Conservation (phyloP, 1,140 invertebrate species). For the Adelges cooleyi region DNA sequence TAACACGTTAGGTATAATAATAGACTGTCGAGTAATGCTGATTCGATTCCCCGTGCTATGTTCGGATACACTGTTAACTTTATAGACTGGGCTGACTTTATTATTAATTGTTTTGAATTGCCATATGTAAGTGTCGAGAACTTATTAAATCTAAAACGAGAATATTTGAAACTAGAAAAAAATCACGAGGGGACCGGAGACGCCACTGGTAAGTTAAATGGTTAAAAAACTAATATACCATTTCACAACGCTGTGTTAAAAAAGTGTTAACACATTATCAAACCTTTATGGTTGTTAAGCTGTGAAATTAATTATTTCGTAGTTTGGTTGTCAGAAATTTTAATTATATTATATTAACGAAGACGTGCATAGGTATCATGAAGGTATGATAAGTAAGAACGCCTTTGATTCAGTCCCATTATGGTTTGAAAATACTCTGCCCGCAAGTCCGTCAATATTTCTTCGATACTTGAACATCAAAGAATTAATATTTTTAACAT, state of each 20-base stretch:
- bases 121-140: neutral
- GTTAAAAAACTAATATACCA: neutral
- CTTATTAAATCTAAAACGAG: neutral
- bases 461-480: constrained; percentile 7
- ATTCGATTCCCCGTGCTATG: neutral
- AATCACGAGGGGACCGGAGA: no score
- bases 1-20: no score
- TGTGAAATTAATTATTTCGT: neutral
- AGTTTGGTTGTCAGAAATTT: neutral
- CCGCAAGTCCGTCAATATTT: neutral
- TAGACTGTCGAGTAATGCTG: neutral
- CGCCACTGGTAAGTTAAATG: no score
- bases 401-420: constrained; percentile 1
- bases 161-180: neutral
- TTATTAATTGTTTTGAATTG: neutral
- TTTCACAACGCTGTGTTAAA: neutral
- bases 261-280: neutral
- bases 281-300: neutral
- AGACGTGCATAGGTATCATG: no score
- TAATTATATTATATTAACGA: neutral
- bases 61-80: neutral
- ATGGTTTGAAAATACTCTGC: neutral
- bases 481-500: neutral
- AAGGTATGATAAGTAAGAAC: neutral
- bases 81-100: constrained; percentile 7